A percentile compares a stretch with the other conserved stretches of the same genome.
phyloP scores from a whole-genome alignment of 2,797 vertebrate species.

The Astyanax mexicanus region DNA sequence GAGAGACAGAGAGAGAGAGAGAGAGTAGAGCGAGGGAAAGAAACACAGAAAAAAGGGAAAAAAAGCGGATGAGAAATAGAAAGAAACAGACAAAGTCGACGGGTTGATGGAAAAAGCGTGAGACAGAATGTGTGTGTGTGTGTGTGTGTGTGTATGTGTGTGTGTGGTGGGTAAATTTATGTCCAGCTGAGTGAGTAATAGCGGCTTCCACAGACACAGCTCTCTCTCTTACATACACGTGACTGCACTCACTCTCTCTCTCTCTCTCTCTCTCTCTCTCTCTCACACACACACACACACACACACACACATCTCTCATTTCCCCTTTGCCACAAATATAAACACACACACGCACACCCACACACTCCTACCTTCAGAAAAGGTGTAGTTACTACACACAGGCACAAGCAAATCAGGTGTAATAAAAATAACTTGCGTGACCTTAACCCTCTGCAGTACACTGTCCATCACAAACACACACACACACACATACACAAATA shows the following conservation, averaged over 20 bases:
- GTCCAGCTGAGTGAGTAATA: constrained; percentile 59
- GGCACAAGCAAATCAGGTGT: constrained; percentile 19
- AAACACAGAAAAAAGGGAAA: background rate
- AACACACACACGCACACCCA: background rate
- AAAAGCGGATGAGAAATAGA: constrained; percentile 23
- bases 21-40: background rate
- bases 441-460: constrained; percentile 14
- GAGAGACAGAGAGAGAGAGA: constrained; percentile 1
- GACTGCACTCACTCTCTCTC: constrained; percentile 1
- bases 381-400: background rate
- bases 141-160: constrained; percentile 7
- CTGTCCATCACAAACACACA: constrained; percentile 29
- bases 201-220: constrained; percentile 33
- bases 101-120: constrained; percentile 19
- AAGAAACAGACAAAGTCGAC: constrained; percentile 14
- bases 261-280: constrained; percentile 2
- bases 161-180: constrained; percentile 42
- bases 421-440: constrained; percentile 36
- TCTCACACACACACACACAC: constrained; percentile 17
- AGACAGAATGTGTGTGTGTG: background rate
- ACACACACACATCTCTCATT: background rate
- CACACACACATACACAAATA: constrained; percentile 21
- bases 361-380: background rate
- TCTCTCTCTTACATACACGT: constrained; percentile 7
- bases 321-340: background rate